Base-by-base conservation (phyloP, 2,888 invertebrate species). In the Stratiomys singularior region DNA sequence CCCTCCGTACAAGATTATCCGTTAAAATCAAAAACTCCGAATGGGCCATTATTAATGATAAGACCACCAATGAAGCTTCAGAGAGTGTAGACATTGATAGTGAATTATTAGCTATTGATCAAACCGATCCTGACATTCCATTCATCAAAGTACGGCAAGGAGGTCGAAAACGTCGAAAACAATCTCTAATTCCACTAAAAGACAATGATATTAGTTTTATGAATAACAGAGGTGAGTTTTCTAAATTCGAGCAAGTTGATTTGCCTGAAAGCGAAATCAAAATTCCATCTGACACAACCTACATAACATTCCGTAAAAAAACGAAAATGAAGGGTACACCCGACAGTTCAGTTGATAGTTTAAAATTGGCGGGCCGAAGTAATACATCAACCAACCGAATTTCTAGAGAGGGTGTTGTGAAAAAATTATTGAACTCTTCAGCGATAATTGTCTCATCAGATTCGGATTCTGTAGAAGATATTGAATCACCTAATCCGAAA, bases 121-220 rank as follows among this genome's bases (percentile, higher is more conserved):
- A 60, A 60, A 30, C 37, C 0, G 58, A 27, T 11, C 74, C 74
- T 1, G 60, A 74, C 13, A 74, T 74, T 37, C 74, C 74, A 9
- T 60, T 74, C 13, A 30, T 74, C 3, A 74, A 60, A 21, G 18
- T 37, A 3, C 30, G 23, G 2, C 21, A 30, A 21, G 23, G 15
- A 18, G 60, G 23, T n/a, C 74, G 60, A 37, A 72, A 58, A 30
- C 23, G 23, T 5, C 58, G 74, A 2, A 74, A 74, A 58, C 74
- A 74, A 74, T 27, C 25, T 1, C 37, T 74, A n/a, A 60, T 15
- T 21, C 58, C 44, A 3, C 25, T 74, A 13, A 9, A 21, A 2
- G 60, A 60, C 15, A 37, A 21, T 18, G 74, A 74, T 18, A 74
- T 74, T 9, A 74, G 60, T 74, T 44, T 74, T 25, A 60, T 74